Base-by-base conservation (phyloP, 2,888 invertebrate species). In the Coleophora flavipennella region DNA sequence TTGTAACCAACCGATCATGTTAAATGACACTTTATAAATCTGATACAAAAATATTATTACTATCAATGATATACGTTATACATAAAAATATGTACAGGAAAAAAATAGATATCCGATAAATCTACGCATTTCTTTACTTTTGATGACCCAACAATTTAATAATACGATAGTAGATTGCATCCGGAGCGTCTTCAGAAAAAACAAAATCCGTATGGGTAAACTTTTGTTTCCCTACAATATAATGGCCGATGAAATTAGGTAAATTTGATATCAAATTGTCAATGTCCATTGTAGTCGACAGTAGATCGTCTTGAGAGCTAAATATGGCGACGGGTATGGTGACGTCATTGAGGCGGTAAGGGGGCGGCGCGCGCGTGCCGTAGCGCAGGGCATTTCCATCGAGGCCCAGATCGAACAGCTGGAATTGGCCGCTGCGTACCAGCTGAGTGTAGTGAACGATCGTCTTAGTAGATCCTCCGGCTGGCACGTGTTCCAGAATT, bases 181-280 rank as follows among this genome's bases (percentile, higher is more conserved):
- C 28, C 44, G 53, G 42, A 1, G 63, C 63, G 2, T 58, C 46
- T n/a, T 53, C 47, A 11, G 54, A 57, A 57, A 60, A 67, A 20
- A 69, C 25, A 42, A 72, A 73, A 45, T 70, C 67, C 3, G 58
- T 57, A 32, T 74, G 72, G 13, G 55, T 55, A 33, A 73, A 72
- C 11, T 54, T 43, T 0, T 42, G 11, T 4, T 39, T 44, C 27
- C 44, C 51, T 6, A 72, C 49, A 3, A 58, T 41, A 28, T 61
- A 59, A 34, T 69, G 58, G 7, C 45, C 31, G 8, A 49, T 40
- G 7, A 55, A 42, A n/a, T 57, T 51, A 2, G 53, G 51, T 4
- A 73, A 40, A 1, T 53, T 29, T 0, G 46, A 37, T 7, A 58
- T 7, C 31, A 71, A 42, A 26, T 38, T 63, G 2, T 44, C 13